A percentile compares a stretch with the other conserved stretches of the same genome.
These are phyloP conservation scores for Hylia prasina DNA, from an alignment of 2,113 vertebrate species.

Conservation along the genomic window DNA sequence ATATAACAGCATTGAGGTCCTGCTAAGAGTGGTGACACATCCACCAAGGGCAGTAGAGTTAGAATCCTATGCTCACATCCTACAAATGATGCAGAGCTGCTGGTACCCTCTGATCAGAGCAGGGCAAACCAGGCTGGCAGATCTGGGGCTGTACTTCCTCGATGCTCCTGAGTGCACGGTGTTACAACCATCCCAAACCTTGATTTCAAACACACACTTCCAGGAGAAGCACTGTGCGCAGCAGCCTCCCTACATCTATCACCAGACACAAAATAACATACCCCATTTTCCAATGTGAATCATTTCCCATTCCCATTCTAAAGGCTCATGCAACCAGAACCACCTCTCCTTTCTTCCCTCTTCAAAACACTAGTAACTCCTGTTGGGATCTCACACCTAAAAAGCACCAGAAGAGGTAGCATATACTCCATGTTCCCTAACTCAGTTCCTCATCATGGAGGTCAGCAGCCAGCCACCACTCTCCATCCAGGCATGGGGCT, in stretches of 20 bases:
- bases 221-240: background rate
- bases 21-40: background rate
- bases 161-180: rapidly evolving
- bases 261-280: background rate
- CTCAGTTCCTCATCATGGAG: background rate
- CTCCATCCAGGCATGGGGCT: background rate
- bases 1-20: background rate
- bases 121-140: background rate
- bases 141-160: background rate
- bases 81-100: background rate
- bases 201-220: background rate
- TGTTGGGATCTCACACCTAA: background rate
- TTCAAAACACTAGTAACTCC: background rate
- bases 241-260: background rate
- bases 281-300: background rate
- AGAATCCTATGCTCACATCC: background rate
- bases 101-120: background rate
- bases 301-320: background rate
- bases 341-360: background rate
- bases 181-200: background rate
- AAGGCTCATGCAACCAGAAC: background rate
- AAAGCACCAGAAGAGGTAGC: background rate
- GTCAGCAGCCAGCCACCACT: background rate
- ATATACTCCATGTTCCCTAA: background rate
- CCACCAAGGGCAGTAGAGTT: background rate